Evolutionary conservation across 1,140 invertebrate genomes (phyloP).

Genomic region (Patella vulgata): DNA sequence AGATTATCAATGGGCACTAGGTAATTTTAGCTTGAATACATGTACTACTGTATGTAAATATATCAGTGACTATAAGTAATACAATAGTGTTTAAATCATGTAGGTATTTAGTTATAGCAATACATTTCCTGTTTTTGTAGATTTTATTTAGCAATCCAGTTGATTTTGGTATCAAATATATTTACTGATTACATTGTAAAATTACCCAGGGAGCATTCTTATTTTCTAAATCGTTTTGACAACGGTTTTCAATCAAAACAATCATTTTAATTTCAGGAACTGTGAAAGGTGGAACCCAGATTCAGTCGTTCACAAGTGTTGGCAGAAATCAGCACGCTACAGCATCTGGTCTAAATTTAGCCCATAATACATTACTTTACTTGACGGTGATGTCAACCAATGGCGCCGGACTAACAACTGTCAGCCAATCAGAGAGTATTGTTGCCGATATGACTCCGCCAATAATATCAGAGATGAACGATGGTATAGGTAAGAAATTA

Average conservation of each 20-base stretch:
- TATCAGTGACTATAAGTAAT: no score
- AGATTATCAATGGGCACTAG: conserved; percentile 46
- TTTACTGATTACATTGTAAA: no score
- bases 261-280: conserved; percentile 29
- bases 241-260: conserved; percentile 10
- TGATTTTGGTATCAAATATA: no score
- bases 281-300: conserved; percentile 40
- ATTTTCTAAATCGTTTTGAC: conserved; percentile 8
- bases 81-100: no score
- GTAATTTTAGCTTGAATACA: conserved; percentile 31
- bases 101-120: background rate
- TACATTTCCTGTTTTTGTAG: background rate
- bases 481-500: conserved; percentile 31
- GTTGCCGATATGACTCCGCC: conserved; percentile 46
- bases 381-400: conserved; percentile 49
- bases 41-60: no score
- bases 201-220: conserved; percentile 2
- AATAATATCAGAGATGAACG: conserved; percentile 27
- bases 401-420: conserved; percentile 35
- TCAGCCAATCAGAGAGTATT: conserved; percentile 37
- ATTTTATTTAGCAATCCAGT: no score
- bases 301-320: conserved; percentile 40
- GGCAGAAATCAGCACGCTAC: conserved; percentile 37
- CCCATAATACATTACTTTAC: conserved; percentile 33
- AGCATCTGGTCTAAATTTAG: conserved; percentile 27